Evolutionary conservation across 2,888 invertebrate species (phyloP).

Genomic region (Synanthedon myopaeformis): DNA sequence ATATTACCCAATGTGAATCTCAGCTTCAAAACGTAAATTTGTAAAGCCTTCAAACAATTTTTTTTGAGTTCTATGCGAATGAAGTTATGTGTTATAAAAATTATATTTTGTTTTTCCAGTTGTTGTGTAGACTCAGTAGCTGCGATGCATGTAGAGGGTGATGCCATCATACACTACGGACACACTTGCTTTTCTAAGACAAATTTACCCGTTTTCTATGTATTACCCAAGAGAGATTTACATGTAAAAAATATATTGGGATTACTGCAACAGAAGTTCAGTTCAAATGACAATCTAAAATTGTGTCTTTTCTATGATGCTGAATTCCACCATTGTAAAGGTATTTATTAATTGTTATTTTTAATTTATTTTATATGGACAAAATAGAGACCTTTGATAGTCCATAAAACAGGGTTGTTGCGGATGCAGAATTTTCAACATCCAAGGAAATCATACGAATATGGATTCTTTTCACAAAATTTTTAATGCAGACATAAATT

Average conservation of each 20-base stretch:
- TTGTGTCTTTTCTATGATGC: constrained; percentile 77
- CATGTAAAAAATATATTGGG: constrained; percentile 44
- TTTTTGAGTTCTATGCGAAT: too few relatives aligned
- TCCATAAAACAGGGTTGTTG: neutral
- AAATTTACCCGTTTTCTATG: constrained; percentile 80
- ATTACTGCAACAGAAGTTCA: constrained; percentile 20
- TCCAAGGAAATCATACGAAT: too few relatives aligned
- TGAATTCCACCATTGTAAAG: constrained; percentile 73
- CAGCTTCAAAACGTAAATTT: too few relatives aligned
- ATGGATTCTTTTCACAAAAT: too few relatives aligned
- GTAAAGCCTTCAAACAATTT: too few relatives aligned
- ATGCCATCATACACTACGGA: constrained; percentile 92
- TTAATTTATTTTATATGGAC: too few relatives aligned
- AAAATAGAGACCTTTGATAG: neutral
- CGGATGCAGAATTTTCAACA: too few relatives aligned
- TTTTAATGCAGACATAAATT: too few relatives aligned
- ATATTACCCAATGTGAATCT: too few relatives aligned
- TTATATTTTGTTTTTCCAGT: constrained; percentile 53
- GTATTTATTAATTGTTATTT: constrained; percentile 37
- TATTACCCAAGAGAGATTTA: constrained; percentile 75
- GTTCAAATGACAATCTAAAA: constrained; percentile 30
- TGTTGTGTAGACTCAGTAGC: constrained; percentile 93
- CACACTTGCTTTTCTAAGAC: constrained; percentile 86
- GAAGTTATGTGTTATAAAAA: too few relatives aligned
- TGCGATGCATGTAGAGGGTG: constrained; percentile 87